Evolutionary conservation across 2,888 invertebrate genomes (phyloP).

Genomic region (Labia minor): DNA sequence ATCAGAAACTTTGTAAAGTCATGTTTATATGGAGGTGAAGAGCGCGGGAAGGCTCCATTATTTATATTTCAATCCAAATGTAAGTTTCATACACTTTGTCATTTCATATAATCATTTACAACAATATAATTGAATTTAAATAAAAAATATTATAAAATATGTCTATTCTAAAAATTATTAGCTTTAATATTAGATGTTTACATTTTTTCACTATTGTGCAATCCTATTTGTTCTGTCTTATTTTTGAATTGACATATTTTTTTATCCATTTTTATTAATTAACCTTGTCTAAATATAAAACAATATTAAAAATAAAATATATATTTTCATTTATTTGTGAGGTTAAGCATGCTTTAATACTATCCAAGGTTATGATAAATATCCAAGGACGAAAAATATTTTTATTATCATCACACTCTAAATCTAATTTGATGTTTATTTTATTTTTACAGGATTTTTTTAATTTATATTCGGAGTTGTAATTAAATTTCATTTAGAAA

Average conservation of each 20-base stretch:
- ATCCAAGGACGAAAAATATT: background rate
- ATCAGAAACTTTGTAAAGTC: background rate
- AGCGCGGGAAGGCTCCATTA: background rate
- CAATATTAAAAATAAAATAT: background rate
- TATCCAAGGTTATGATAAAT: background rate
- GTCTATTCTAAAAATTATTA: background rate
- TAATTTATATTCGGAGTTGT: too few relatives aligned
- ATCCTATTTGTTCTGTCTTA: background rate
- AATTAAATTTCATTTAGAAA: background rate
- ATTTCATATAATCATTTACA: background rate
- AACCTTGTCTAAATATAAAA: too few relatives aligned
- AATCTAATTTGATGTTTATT: too few relatives aligned
- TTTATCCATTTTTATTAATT: too few relatives aligned
- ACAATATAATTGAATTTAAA: background rate
- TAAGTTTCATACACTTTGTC: background rate
- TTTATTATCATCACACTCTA: too few relatives aligned
- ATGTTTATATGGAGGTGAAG: background rate
- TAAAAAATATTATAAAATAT: background rate
- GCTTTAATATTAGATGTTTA: background rate
- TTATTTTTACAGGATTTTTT: too few relatives aligned
- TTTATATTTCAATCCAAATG: background rate
- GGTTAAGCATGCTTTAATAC: slow-evolving; percentile 3
- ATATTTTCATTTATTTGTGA: background rate
- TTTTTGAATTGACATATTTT: background rate
- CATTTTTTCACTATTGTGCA: slow-evolving; percentile 1